Percentiles rank a stretch among this genome's conserved stretches.
These are phyloP conservation scores for Oryzias melastigma DNA, from an alignment of 2,113 vertebrate genomes.

Conservation along the genomic window DNA sequence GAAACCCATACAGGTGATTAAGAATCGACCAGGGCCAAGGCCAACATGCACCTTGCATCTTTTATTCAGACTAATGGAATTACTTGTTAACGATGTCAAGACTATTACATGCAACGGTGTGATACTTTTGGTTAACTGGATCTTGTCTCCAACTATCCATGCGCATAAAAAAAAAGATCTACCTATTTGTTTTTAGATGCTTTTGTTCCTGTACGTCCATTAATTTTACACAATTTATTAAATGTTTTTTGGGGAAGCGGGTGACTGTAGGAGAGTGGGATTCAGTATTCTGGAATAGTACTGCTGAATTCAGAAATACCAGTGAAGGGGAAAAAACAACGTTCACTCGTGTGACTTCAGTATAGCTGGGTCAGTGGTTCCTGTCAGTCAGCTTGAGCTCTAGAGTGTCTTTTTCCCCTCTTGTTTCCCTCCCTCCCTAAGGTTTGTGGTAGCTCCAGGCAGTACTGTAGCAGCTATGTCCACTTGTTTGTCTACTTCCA, in stretches of 20 bases:
- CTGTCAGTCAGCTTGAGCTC: slow-evolving; percentile 57
- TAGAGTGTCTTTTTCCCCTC: slow-evolving; percentile 12
- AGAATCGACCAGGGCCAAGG: slow-evolving; percentile 65
- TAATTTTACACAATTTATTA: slow-evolving; percentile 8
- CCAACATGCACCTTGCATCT: slow-evolving; percentile 49
- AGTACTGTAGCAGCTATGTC: slow-evolving; percentile 40
- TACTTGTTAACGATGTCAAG: slow-evolving; percentile 64
- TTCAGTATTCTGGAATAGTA: slow-evolving; percentile 40
- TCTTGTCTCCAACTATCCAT: slow-evolving; percentile 1
- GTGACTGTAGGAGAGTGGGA: not conserved
- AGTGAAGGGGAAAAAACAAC: slow-evolving; percentile 43
- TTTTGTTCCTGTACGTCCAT: not conserved
- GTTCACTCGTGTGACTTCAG: slow-evolving; percentile 59
- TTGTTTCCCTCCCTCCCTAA: slow-evolving; percentile 1
- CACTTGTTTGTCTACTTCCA: slow-evolving; percentile 63
- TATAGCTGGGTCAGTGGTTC: slow-evolving; percentile 62
- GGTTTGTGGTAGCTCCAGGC: slow-evolving; percentile 43
- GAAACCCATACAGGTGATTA: slow-evolving; percentile 74
- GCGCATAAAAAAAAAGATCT: slow-evolving; percentile 8
- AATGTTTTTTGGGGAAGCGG: slow-evolving; percentile 1
- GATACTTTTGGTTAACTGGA: slow-evolving; percentile 28
- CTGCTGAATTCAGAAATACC: slow-evolving; percentile 31
- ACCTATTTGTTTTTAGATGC: not conserved
- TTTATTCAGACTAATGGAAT: slow-evolving; percentile 68
- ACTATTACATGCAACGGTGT: slow-evolving; percentile 49